Evolutionary conservation across 37 sponge, comb jelly and placozoan genomes (phyloP).

Genomic region (Diacarnus erythraeanus): DNA sequence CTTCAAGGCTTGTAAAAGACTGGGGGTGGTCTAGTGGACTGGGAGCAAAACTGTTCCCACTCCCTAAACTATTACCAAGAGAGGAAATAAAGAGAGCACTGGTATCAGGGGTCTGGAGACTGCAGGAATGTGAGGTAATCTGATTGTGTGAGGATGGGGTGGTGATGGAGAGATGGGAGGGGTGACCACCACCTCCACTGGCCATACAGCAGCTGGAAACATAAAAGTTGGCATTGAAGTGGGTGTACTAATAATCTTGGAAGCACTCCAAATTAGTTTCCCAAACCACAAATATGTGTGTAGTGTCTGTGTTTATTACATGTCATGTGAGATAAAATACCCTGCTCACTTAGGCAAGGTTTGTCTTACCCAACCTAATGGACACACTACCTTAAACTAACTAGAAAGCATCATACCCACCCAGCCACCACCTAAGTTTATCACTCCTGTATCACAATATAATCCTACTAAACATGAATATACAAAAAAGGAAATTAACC

Average conservation of each 20-base stretch:
- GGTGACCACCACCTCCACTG: constrained; percentile 29
- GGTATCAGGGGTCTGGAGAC: constrained; percentile 64
- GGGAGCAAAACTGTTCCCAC: background rate
- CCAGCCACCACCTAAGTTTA: no score
- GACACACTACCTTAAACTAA: background rate
- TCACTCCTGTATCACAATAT: background rate
- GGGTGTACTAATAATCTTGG: background rate
- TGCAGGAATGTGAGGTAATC: constrained; percentile 1
- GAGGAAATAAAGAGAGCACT: constrained; percentile 25
- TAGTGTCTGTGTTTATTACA: no score
- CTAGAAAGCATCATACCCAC: background rate
- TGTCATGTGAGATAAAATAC: background rate
- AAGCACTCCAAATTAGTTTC: background rate
- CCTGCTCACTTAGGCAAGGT: no score
- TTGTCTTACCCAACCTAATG: no score
- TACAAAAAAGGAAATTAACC: no score
- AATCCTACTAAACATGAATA: no score
- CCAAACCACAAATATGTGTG: background rate
- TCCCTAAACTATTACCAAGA: background rate
- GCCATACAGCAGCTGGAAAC: constrained; percentile 6
- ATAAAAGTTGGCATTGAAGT: no score
- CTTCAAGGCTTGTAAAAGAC: constrained; percentile 43
- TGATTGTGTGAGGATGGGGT: background rate
- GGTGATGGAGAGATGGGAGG: constrained; percentile 19
- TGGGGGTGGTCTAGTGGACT: background rate